Base-by-base conservation (phyloP, 2,888 invertebrate genomes). In the Drosophila anomalata region DNA sequence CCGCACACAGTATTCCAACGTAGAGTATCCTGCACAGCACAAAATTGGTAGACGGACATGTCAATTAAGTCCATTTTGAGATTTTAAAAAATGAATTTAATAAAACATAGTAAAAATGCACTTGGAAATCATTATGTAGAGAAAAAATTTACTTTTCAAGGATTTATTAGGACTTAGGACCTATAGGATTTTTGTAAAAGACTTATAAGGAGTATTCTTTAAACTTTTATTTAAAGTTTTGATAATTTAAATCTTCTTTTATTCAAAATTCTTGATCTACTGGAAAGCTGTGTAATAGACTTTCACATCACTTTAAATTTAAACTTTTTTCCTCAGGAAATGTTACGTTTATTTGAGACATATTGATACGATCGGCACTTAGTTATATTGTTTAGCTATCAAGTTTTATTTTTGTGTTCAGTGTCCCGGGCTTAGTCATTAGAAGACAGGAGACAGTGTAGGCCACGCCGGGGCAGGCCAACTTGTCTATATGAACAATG, bases 401-500 rank as follows among this genome's bases (percentile, higher is more conserved):
- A 3, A 20, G 9, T 39, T 14, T 14, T 39, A 14, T 42, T 42
- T 42, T 42, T 42, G 17, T 42, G 17, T 20, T 42, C 41, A 42
- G 41, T 42, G 41, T 14, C 41, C 41, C 20, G 1, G 41, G 41
- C 20, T 20, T 8, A 20, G 41, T 20, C 41, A 42, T 42, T 42
- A 42, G 41, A 42, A 42, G 73, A 85, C 65, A 69, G 56, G 56
- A 66, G 67, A 53, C 46, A 73, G 74, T 42, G 53, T 51, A 54
- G 58, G 67, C 55, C 73, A 71, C 59, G 66, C 59, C 61, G 39
- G 58, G 69, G 71, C 61, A 47, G 59, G 58, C 29, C 59, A 60
- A 69, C 73, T 73, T 73, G 73, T 74, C 73, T 73, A 74, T 73
- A 68, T 73, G 75, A 73, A 73, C 73, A 73, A 73, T 73, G 68